Conservation (phyloP, 2,888 invertebrate species). For the Hofmannophila pseudospretella region DNA sequence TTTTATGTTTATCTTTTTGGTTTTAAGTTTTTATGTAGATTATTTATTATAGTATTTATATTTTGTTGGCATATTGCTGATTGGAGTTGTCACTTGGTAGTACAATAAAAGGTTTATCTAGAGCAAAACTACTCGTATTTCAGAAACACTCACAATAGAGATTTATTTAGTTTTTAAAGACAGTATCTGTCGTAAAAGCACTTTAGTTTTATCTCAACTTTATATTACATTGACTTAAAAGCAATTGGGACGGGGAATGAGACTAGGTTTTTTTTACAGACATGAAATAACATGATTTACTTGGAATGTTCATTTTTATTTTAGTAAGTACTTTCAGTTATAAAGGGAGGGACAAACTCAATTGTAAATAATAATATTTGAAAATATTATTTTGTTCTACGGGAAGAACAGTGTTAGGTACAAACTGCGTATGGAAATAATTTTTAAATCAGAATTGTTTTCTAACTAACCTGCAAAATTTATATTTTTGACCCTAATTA, state of each 20-base stretch:
- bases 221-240: conserved; percentile 25
- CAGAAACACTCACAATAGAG: conserved; percentile 13
- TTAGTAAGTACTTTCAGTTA: not conserved
- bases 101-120: not conserved
- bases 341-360: conserved; percentile 15
- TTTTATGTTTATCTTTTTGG: too few relatives aligned
- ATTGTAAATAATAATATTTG: conserved; percentile 13
- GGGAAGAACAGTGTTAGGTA: conserved; percentile 43
- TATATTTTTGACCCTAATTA: conserved; percentile 36
- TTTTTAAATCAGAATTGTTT: conserved; percentile 51
- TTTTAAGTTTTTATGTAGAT: too few relatives aligned
- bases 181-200: conserved; percentile 70
- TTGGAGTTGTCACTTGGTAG: not conserved
- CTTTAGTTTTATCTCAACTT: conserved; percentile 42
- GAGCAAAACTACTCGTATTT: not conserved
- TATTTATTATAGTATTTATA: too few relatives aligned
- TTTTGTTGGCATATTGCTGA: conserved; percentile 16
- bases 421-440: conserved; percentile 36
- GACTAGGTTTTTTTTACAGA: not conserved
- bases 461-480: conserved; percentile 63
- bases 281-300: too few relatives aligned
- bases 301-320: not conserved
- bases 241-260: conserved; percentile 50
- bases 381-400: conserved; percentile 22
- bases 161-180: conserved; percentile 48